Conservation (phyloP, 2,797 vertebrate genomes). For the Premnoplex brunnescens region DNA sequence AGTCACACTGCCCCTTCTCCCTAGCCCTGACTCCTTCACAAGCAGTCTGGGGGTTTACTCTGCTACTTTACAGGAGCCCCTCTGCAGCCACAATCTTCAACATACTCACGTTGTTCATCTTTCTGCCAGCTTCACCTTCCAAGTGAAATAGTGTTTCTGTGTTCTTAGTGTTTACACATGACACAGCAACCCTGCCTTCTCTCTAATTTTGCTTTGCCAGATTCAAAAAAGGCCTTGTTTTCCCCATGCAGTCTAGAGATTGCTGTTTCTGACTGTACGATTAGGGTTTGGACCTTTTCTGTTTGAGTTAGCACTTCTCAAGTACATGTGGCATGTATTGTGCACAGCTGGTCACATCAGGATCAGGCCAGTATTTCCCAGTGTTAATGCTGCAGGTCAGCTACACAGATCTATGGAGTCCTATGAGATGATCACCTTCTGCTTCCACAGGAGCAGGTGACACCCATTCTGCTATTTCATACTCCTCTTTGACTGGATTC, state of each 20-base stretch:
- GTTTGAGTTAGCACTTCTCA: background rate
- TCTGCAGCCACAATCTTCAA: background rate
- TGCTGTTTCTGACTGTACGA: background rate
- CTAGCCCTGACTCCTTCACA: background rate
- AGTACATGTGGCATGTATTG: background rate
- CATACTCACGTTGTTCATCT: background rate
- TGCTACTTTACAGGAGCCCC: background rate
- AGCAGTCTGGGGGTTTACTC: background rate
- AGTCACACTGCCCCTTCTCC: background rate
- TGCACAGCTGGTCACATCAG: background rate
- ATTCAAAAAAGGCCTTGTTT: background rate
- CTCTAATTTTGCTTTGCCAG: background rate
- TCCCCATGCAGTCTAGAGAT: background rate
- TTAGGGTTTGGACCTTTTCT: background rate
- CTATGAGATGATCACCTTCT: background rate
- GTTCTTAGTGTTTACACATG: background rate
- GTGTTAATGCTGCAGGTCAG: background rate
- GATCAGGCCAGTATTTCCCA: background rate
- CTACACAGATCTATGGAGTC: background rate
- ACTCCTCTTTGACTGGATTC: background rate
- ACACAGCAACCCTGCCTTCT: background rate
- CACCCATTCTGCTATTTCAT: background rate
- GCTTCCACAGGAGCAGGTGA: background rate
- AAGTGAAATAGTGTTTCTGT: background rate
- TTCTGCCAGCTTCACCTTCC: background rate